phyloP scores from a whole-genome alignment of 1,140 invertebrate genomes.

The Microplitis mediator region DNA sequence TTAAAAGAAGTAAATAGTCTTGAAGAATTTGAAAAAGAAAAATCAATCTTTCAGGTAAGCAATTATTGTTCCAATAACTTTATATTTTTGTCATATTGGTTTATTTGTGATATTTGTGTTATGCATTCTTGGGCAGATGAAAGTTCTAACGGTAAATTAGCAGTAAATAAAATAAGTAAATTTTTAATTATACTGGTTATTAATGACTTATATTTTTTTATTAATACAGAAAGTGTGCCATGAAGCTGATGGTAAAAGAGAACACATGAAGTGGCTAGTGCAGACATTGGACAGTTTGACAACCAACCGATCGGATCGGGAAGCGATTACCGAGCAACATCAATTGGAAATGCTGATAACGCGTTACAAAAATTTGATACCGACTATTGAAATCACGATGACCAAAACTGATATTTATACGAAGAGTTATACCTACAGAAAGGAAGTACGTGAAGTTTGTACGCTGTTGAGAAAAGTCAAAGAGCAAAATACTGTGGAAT shows the following conservation, averaged over 20 bases:
- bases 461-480: constrained; percentile 75
- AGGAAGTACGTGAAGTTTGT: constrained; percentile 85
- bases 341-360: constrained; percentile 82
- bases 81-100: not conserved
- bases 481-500: constrained; percentile 70
- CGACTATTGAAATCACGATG: constrained; percentile 89
- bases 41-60: constrained; percentile 85
- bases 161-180: not conserved
- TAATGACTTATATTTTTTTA: not conserved
- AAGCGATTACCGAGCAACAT: constrained; percentile 78
- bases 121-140: constrained; percentile 42
- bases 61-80: constrained; percentile 14
- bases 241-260: constrained; percentile 85
- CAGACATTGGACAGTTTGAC: constrained; percentile 86
- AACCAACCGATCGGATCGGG: constrained; percentile 79
- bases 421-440: constrained; percentile 88
- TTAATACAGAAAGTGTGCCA: constrained; percentile 77
- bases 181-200: not conserved
- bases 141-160: constrained; percentile 49
- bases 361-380: constrained; percentile 89
- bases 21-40: constrained; percentile 88
- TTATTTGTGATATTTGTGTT: constrained; percentile 13
- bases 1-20: constrained; percentile 81
- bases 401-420: constrained; percentile 90
- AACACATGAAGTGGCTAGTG: constrained; percentile 94